Conservation (phyloP, 2,113 vertebrate genomes). For the Tragelaphus imberbis region DNA sequence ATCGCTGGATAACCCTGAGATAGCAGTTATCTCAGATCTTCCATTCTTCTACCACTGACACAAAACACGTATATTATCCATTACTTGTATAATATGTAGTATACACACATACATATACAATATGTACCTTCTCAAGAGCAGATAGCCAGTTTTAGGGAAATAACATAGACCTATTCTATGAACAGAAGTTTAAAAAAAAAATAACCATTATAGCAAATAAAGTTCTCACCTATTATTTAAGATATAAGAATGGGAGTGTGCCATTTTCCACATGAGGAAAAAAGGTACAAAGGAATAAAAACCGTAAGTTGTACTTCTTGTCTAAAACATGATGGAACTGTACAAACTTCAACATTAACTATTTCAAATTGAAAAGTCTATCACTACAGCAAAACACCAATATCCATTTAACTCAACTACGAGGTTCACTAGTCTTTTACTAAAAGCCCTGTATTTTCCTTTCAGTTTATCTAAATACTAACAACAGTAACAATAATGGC, state of each 20-base stretch:
- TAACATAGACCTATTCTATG: not conserved
- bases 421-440: not conserved
- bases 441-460: slow-evolving; percentile 3
- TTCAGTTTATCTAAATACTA: slow-evolving; percentile 28
- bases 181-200: not conserved
- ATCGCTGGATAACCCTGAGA: not conserved
- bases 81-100: not conserved
- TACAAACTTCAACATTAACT: not conserved
- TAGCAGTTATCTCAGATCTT: not conserved
- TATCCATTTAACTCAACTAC: not conserved
- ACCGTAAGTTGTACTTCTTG: not conserved
- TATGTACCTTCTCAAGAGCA: not conserved
- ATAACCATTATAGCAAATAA: not conserved
- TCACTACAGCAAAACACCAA: not conserved
- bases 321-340: not conserved
- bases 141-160: not conserved
- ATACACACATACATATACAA: not conserved
- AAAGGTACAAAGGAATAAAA: not conserved
- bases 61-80: not conserved
- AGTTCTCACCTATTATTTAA: not conserved
- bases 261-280: not conserved
- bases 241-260: not conserved
- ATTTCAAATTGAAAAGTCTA: slow-evolving; percentile 8
- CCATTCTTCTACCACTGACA: not conserved
- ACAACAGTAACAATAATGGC: not conserved